Percentiles rank a stretch among this genome's conserved stretches.
These are phyloP conservation scores for Teleiodes luculella DNA, from an alignment of 2,888 invertebrate genomes.

Conservation along the genomic window DNA sequence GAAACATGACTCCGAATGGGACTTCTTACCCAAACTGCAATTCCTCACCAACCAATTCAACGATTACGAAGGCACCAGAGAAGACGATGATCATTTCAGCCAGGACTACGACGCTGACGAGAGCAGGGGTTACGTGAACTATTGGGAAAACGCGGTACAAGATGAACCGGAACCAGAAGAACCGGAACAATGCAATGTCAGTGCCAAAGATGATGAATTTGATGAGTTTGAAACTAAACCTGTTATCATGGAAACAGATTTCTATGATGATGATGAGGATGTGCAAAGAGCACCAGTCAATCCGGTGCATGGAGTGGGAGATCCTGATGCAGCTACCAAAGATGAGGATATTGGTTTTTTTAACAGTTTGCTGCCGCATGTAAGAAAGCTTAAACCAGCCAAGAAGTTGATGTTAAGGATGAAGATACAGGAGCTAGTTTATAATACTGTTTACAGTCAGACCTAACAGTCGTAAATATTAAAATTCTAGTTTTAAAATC, in stretches of 20 bases:
- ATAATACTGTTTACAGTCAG: constrained; percentile 70
- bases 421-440: constrained; percentile 72
- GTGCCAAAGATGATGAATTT: constrained; percentile 64
- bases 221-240: constrained; percentile 73
- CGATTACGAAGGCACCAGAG: constrained; percentile 55
- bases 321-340: constrained; percentile 42
- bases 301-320: constrained; percentile 24
- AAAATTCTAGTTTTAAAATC: too few species aligned
- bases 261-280: constrained; percentile 69
- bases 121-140: constrained; percentile 36
- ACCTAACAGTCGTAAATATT: constrained; percentile 27
- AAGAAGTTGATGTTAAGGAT: constrained; percentile 70
- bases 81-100: constrained; percentile 41
- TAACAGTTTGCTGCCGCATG: constrained; percentile 67
- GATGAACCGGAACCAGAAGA: constrained; percentile 15
- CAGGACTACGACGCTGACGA: constrained; percentile 49
- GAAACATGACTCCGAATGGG: constrained; percentile 67
- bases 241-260: constrained; percentile 68
- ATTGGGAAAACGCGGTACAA: constrained; percentile 38
- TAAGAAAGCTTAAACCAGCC: constrained; percentile 65
- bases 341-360: constrained; percentile 73
- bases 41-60: constrained; percentile 69
- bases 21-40: constrained; percentile 60
- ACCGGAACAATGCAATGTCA: constrained; percentile 26
- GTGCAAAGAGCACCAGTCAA: constrained; percentile 32